Conservation (phyloP, 2,888 invertebrate species). For the Drosophila austrosaltans region DNA sequence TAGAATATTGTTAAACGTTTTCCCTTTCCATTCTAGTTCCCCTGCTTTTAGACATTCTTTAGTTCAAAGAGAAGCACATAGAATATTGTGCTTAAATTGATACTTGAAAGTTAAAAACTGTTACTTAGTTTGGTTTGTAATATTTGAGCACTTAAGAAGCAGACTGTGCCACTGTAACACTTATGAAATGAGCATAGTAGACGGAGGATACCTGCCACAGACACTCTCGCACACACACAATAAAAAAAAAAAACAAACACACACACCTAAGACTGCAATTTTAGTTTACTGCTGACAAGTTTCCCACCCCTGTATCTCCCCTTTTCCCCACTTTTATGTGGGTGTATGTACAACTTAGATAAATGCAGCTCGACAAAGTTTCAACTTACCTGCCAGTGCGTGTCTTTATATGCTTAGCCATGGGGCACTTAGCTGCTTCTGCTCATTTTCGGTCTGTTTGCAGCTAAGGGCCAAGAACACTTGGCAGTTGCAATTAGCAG, state of each 20-base stretch:
- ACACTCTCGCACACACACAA: not conserved
- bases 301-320: not conserved
- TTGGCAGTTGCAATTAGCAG: conserved; percentile 55
- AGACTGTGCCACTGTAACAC: conserved; percentile 7
- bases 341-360: conserved; percentile 32
- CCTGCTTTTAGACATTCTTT: not conserved
- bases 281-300: conserved; percentile 44
- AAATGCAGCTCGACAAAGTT: conserved; percentile 46
- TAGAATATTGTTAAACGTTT: too few relatives aligned
- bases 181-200: conserved; percentile 7
- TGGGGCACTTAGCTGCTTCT: conserved; percentile 37
- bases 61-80: not conserved
- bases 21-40: too few relatives aligned
- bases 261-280: conserved; percentile 37
- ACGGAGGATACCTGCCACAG: not conserved
- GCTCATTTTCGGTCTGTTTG: conserved; percentile 25
- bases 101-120: not conserved
- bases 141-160: not conserved
- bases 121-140: not conserved
- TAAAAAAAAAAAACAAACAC: not conserved
- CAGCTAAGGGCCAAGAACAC: conserved; percentile 42
- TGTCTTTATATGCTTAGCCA: conserved; percentile 40
- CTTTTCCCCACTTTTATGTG: not conserved
- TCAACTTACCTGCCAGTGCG: conserved; percentile 37
- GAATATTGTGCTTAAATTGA: not conserved